phyloP scores from a whole-genome alignment of 2,888 invertebrate species.

The Melanchra persicariae region DNA sequence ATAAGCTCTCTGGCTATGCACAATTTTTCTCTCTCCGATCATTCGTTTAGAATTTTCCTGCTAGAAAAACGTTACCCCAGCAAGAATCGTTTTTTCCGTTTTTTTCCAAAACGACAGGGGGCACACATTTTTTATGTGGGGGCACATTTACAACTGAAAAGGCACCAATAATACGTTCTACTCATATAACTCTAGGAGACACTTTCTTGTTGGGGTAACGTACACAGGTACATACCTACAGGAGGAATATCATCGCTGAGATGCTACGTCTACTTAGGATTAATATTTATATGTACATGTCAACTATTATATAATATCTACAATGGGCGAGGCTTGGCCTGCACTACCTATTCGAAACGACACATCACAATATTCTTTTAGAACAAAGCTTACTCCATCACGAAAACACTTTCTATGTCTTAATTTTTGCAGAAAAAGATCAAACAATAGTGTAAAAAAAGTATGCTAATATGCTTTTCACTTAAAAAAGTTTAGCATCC shows the following conservation, averaged over 20 bases:
- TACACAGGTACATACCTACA: slow-evolving; percentile 33
- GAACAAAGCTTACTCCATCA: slow-evolving; percentile 6
- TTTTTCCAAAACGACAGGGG: too few species aligned
- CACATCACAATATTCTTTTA: slow-evolving; percentile 19
- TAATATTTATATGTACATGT: slow-evolving; percentile 40
- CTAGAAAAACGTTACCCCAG: too few species aligned
- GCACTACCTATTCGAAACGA: background rate
- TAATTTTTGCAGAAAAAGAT: background rate
- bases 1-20: too few species aligned
- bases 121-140: too few species aligned
- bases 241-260: slow-evolving; percentile 18
- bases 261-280: slow-evolving; percentile 9
- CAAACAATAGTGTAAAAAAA: background rate
- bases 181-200: too few species aligned
- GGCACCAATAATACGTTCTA: too few species aligned
- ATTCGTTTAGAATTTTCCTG: too few species aligned
- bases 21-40: too few species aligned
- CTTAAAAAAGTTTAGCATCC: slow-evolving; percentile 6
- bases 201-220: too few species aligned
- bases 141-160: too few species aligned
- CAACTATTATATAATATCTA: slow-evolving; percentile 14
- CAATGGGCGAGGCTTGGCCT: slow-evolving; percentile 25
- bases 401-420: background rate
- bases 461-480: slow-evolving; percentile 7
- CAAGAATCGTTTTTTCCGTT: too few species aligned